Conservation (phyloP, 2,888 invertebrate genomes). For the Lasioglossum figueresi region DNA sequence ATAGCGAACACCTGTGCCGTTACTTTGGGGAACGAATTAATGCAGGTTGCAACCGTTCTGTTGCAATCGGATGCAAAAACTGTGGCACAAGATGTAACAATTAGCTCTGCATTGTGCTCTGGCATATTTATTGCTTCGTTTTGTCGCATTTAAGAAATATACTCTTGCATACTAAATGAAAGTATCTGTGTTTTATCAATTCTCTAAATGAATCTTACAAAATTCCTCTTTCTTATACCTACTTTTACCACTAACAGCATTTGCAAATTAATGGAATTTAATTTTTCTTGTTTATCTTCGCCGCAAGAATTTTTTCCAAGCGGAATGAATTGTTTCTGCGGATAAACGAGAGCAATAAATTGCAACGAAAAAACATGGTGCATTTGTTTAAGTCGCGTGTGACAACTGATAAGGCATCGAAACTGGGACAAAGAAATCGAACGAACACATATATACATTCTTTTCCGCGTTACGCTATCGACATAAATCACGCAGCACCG, state of each 20-base stretch:
- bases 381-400: neutral
- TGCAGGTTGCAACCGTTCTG: neutral
- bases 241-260: neutral
- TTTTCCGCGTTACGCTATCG: neutral
- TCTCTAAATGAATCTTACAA: neutral
- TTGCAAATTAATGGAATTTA: too few species aligned
- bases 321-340: neutral
- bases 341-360: neutral
- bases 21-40: neutral
- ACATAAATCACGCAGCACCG: neutral
- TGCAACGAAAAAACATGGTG: neutral
- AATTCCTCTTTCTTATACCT: neutral
- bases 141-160: neutral
- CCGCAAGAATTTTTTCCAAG: neutral
- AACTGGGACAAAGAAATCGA: constrained; percentile 1
- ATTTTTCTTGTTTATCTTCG: neutral
- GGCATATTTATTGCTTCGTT: neutral
- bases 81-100: neutral
- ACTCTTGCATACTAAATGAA: neutral
- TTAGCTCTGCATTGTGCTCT: neutral
- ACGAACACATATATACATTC: constrained; percentile 4
- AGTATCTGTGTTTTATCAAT: neutral
- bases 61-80: neutral
- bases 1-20: neutral
- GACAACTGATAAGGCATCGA: neutral